phyloP scores from a whole-genome alignment of 2,113 vertebrate species.

The Morone saxatilis region DNA sequence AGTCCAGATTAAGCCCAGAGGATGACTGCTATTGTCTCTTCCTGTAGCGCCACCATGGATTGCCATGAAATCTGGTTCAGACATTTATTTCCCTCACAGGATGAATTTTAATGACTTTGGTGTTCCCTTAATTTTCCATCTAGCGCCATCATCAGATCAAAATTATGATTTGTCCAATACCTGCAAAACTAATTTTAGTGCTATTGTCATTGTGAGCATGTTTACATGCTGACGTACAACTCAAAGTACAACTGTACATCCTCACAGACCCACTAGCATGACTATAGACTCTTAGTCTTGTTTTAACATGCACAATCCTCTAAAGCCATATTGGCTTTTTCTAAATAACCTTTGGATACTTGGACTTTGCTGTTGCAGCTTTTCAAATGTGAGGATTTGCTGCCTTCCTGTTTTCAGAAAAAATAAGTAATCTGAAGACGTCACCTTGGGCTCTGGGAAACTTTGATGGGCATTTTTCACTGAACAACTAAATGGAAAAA shows the following conservation, averaged over 20 bases:
- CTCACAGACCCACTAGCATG: background rate
- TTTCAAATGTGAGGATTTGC: background rate
- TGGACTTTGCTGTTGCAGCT: background rate
- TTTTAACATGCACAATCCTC: constrained; percentile 15
- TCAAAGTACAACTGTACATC: background rate
- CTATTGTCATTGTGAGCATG: background rate
- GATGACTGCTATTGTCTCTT: no score
- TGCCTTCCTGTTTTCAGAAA: background rate
- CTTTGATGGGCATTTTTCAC: background rate
- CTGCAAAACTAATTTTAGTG: background rate
- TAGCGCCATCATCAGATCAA: background rate
- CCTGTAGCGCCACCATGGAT: background rate
- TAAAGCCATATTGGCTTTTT: background rate
- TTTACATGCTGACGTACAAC: background rate
- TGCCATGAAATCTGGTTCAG: background rate
- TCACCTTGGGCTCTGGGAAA: background rate
- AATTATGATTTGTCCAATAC: background rate
- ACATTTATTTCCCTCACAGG: no score
- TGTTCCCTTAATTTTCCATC: no score
- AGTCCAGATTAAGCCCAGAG: no score
- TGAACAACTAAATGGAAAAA: background rate
- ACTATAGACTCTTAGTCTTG: background rate
- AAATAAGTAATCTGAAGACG: background rate
- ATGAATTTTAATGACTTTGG: background rate
- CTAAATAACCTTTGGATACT: background rate